These are phyloP conservation scores for Manis pentadactyla DNA, from an alignment of 2,797 vertebrate species.

Conservation along the genomic window DNA sequence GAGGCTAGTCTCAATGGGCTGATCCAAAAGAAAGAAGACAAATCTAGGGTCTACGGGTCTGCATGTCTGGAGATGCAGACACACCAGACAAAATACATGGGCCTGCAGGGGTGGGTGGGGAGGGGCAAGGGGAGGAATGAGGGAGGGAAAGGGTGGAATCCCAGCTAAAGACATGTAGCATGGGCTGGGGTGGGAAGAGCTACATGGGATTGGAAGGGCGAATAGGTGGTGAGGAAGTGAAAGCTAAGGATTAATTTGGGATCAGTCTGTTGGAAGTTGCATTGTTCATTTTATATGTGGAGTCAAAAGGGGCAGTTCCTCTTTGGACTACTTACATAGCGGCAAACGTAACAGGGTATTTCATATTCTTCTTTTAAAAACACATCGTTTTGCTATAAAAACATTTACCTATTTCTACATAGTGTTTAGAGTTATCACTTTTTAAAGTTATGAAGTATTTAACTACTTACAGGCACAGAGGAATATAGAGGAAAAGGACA, in stretches of 20 bases:
- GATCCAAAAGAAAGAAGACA: neutral
- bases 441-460: slow-evolving; percentile 46
- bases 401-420: slow-evolving; percentile 46
- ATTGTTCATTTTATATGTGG: neutral
- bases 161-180: neutral
- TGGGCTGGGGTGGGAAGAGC: neutral
- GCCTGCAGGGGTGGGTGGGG: neutral
- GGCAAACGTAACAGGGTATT: slow-evolving; percentile 21
- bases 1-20: neutral
- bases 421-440: slow-evolving; percentile 17
- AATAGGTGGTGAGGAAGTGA: neutral
- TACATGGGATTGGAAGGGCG: neutral
- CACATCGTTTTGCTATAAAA: slow-evolving; percentile 23
- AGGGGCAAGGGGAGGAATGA: neutral
- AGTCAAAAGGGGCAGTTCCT: neutral
- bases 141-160: neutral
- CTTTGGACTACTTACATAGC: slow-evolving; percentile 16
- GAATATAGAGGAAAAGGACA: slow-evolving; percentile 43
- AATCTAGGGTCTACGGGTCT: neutral
- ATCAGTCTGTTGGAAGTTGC: neutral
- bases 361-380: slow-evolving; percentile 56
- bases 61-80: neutral
- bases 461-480: slow-evolving; percentile 24
- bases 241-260: neutral
- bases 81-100: neutral